Base-by-base conservation (phyloP, 2,888 invertebrate species). In the Aporophyla nigra region DNA sequence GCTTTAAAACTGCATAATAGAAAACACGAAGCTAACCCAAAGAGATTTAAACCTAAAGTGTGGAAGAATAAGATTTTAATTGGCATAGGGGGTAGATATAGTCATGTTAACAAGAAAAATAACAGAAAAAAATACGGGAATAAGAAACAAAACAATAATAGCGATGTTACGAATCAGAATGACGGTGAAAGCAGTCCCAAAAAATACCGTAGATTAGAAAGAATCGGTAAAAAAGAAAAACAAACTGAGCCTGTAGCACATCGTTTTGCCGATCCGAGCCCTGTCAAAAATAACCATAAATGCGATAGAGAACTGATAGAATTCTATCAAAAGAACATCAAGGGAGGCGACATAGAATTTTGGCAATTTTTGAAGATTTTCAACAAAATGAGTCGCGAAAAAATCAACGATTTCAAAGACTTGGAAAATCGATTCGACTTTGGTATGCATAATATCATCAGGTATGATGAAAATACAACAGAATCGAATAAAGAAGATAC, bases 311-410 rank as follows among this genome's bases (percentile, higher is more conserved):
- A 92, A 56, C 76, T 96, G 0, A 94, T 90, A 33, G 90, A 93
- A 0, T 96, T 96, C 74, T 96, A 95, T 62, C 90, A 94, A 40
- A 92, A 90, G 0, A 94, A 96, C 27, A 92, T 96, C 0, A 92
- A 93, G 82, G 96, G 96, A 0, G 92, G 92, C 0, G 94, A 96
- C 66, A 91, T 96, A 2, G 95, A 95, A 40, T 96, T 96, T 63
- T 95, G 95, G 94, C 96, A 96, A 49, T 96, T 96, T 80, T 69
- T 96, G 21, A 96, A 96, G 73, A 95, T 96, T 2, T 96, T 91
- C 70, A 96, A 96, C 76, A 94, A 92, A 83, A 94, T 96, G 92
- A 87, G 91, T 0, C 80, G 91, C 3, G 95, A 96, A 4, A 93
- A 94, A 40, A 85, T 95, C 0, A 91, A 92, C 0, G 93, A 94